phyloP scores from a whole-genome alignment of 2,888 invertebrate genomes.

The Caenorhabditis plicata region DNA sequence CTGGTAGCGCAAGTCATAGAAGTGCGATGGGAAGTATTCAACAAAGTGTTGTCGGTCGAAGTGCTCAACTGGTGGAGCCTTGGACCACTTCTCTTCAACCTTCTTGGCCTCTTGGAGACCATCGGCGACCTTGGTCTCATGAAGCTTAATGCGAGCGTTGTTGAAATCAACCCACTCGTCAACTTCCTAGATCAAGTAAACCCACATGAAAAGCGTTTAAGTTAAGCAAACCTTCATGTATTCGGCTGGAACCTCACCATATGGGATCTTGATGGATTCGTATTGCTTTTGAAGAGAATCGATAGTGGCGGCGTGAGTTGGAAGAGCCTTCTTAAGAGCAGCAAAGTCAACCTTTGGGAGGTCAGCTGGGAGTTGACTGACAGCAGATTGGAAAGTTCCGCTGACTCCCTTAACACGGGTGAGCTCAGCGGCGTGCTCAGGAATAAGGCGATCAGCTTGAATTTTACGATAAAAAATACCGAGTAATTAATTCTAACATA shows the following conservation, averaged over 20 bases:
- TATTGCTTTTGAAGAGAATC: conserved; percentile 65
- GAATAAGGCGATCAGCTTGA: conserved; percentile 36
- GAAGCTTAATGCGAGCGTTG: conserved; percentile 57
- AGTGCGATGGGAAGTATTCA: conserved; percentile 57
- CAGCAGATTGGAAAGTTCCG: conserved; percentile 53
- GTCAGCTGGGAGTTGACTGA: conserved; percentile 59
- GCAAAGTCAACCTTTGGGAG: conserved; percentile 64
- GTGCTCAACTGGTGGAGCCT: conserved; percentile 64
- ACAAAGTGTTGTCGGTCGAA: conserved; percentile 61
- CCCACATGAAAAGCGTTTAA: background rate
- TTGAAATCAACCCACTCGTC: conserved; percentile 61
- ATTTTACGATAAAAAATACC: background rate
- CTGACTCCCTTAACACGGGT: conserved; percentile 60
- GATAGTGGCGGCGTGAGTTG: conserved; percentile 57
- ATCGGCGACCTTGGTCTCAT: conserved; percentile 59
- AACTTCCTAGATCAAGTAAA: conserved; percentile 41
- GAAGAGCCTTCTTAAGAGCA: conserved; percentile 62
- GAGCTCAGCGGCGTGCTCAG: conserved; percentile 58
- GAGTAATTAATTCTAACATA: conserved; percentile 3
- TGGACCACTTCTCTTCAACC: conserved; percentile 63
- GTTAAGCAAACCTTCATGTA: conserved; percentile 38
- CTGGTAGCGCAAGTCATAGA: conserved; percentile 61
- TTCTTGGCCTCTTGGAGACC: conserved; percentile 63
- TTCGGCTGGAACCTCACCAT: conserved; percentile 59
- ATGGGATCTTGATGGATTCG: conserved; percentile 63